Evolutionary conservation across 2,888 invertebrate species (phyloP).

Genomic region (Serripes groenlandicus): DNA sequence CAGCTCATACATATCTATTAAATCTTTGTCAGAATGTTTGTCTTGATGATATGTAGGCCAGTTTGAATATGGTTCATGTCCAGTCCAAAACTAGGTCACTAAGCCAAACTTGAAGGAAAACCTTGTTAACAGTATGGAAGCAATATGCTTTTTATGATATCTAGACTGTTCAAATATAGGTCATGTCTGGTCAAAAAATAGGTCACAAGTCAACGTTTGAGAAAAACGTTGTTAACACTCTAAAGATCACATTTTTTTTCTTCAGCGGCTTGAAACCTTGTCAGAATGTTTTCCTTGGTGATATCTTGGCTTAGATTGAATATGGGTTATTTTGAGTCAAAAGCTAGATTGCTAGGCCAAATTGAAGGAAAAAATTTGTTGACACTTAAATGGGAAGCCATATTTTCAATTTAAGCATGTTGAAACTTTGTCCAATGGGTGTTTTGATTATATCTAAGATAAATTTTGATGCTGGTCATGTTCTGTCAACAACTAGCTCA

Average conservation of each 20-base stretch:
- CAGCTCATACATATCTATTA: no score
- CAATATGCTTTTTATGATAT: no score
- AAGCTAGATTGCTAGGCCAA: neutral
- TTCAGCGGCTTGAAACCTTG: no score
- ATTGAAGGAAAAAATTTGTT: neutral
- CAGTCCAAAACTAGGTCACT: no score
- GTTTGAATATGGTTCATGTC: no score
- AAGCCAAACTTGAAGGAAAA: no score
- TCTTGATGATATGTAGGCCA: no score
- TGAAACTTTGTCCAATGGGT: neutral
- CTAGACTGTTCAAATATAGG: neutral
- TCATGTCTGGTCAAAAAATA: neutral
- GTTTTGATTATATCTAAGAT: neutral
- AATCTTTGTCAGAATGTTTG: no score
- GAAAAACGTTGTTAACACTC: neutral
- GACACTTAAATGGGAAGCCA: neutral
- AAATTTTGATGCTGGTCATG: neutral
- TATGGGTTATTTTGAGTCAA: neutral
- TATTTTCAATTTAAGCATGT: neutral
- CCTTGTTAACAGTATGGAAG: no score
- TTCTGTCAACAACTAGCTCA: neutral
- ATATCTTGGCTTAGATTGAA: neutral
- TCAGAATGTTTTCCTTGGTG: neutral
- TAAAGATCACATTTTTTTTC: neutral
- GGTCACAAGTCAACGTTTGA: neutral